Conservation (phyloP, 2,797 vertebrate genomes). For the Sylvia borin region DNA sequence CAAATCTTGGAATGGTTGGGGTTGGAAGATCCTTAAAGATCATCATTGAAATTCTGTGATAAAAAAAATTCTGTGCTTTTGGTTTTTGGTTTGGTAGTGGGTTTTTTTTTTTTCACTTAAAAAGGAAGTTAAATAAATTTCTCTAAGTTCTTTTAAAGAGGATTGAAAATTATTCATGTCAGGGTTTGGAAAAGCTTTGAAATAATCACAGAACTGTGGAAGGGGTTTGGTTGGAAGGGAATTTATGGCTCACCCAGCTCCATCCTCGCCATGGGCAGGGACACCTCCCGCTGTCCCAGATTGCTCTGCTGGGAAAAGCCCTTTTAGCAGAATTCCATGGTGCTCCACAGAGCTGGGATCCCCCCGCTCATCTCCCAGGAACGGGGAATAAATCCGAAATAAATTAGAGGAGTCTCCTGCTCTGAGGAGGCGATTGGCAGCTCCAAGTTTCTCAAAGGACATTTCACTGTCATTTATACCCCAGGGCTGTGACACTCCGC, state of each 20-base stretch:
- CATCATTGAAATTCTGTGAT: neutral
- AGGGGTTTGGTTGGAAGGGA: neutral
- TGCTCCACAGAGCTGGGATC: neutral
- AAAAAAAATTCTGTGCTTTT: neutral
- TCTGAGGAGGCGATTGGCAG: neutral
- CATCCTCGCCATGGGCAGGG: too few species aligned
- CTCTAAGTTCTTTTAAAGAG: fast-evolving
- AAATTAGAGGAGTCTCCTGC: fast-evolving
- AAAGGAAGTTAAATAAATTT: neutral
- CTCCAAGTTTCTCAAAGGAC: neutral
- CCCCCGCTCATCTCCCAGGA: neutral
- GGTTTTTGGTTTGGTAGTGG: too few species aligned
- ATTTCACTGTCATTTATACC: neutral
- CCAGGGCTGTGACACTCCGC: fast-evolving
- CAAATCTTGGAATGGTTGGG: neutral
- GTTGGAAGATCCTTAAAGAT: neutral
- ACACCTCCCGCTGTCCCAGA: neutral
- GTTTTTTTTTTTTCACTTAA: neutral
- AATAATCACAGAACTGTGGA: neutral
- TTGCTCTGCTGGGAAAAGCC: neutral
- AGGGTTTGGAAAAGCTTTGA: neutral
- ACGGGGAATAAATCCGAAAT: neutral
- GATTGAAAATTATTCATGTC: neutral
- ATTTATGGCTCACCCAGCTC: neutral
- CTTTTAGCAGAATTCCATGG: fast-evolving